Evolutionary conservation across 1,140 invertebrate species (phyloP), one percentile per base, ranked within the genome.

Genomic region (Holcopasites calliopsidis): DNA sequence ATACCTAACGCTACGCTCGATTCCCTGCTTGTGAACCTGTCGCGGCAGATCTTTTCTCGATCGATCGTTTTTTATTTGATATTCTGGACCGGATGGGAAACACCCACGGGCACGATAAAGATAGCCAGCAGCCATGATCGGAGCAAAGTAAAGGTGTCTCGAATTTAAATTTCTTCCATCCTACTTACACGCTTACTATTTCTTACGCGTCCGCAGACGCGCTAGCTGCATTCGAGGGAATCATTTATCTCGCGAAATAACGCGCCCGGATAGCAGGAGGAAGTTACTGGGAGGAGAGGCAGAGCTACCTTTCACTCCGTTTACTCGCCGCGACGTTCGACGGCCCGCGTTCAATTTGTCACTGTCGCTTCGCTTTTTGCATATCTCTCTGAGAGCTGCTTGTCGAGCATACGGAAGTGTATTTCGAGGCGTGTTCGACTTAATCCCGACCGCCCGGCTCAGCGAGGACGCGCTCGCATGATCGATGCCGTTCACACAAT

Each of bases 321-420:
- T 73, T 18, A 18, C n/a, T 23, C 52, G 28, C 13, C 11, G 28
- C 21, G n/a, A n/a, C 57, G 23, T 77, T 77, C 18, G 49, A 64
- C 61, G 57, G 50, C 47, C 76, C 47, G 62, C 23, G 62, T 54
- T 38, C 78, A 65, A 78, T 78, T 81, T 82, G 44, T 74, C 75
- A 78, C 69, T 81, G 79, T 82, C 75, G 50, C 47, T 61, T 64
- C 52, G 21, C 40, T 55, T 65, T 65, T 10, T 55, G 62, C 57
- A 55, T 78, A 81, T 58, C n/a, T n/a, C n/a, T n/a, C 50, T 47
- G 40, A n/a, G 11, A 18, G 42, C 7, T 18, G 58, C 11, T 55
- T 10, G 44, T 18, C 38, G 38, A 38, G 54, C 47, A 77, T 40
- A 66, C 62, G 78, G 62, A 80, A 80, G 69, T 77, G 77, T 82